Conservation (phyloP, 2,113 vertebrate species). For the human region DNA sequence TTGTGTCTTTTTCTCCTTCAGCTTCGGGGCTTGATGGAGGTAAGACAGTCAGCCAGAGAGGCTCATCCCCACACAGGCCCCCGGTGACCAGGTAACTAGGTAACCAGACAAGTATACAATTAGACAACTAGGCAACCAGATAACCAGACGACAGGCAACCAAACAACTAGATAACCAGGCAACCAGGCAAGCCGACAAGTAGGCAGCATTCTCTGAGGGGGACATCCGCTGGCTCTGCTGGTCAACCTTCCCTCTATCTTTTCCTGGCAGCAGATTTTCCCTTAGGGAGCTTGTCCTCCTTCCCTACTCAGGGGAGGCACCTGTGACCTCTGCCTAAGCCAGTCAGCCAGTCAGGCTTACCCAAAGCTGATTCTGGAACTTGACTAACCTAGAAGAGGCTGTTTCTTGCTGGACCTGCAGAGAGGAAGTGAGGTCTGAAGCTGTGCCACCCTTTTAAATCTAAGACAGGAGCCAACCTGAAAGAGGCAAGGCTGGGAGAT, state of each 20-base stretch:
- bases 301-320: neutral
- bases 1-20: neutral
- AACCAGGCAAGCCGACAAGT: neutral
- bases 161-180: neutral
- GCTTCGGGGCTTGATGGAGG: neutral
- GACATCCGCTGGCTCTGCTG: neutral
- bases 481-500: neutral
- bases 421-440: neutral
- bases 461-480: neutral
- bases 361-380: neutral
- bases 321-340: neutral
- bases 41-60: neutral
- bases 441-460: neutral
- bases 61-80: neutral
- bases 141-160: neutral
- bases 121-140: neutral
- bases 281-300: neutral
- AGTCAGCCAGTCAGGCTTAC: neutral
- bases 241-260: neutral
- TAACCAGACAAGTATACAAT: neutral
- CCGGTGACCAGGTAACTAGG: neutral
- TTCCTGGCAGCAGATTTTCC: neutral
- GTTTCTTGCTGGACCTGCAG: neutral
- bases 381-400: neutral
- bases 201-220: neutral